Conservation (phyloP, 2,113 vertebrate species). For the Camelus dromedarius region DNA sequence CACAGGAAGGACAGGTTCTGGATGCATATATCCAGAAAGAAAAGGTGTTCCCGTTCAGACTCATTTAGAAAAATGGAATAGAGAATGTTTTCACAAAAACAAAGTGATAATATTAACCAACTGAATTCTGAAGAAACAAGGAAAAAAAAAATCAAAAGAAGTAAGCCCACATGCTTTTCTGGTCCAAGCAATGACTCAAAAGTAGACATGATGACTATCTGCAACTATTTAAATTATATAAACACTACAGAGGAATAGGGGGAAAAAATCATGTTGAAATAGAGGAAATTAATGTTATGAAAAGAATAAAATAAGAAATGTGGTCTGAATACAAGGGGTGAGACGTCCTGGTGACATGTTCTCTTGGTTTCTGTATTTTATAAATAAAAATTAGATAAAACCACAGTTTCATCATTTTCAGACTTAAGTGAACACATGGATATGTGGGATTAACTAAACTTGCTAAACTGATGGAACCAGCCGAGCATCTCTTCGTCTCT, state of each 20-base stretch:
- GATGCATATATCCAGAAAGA: not conserved
- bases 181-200: not conserved
- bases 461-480: not conserved
- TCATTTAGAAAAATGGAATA: not conserved
- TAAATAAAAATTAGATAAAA: slow-evolving; percentile 8
- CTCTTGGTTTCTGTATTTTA: not conserved
- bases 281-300: not conserved
- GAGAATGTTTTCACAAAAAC: not conserved
- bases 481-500: not conserved
- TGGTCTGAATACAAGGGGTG: not conserved
- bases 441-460: not conserved
- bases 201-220: not conserved
- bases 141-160: not conserved
- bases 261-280: not conserved
- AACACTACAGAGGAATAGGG: not conserved
- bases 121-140: not conserved
- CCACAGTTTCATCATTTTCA: not conserved
- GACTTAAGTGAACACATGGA: not conserved
- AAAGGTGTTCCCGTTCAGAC: not conserved
- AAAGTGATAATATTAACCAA: not conserved
- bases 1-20: not conserved
- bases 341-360: not conserved
- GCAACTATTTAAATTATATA: not conserved
- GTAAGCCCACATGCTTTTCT: not conserved
- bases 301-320: slow-evolving; percentile 11